phyloP scores from a whole-genome alignment of 2,113 vertebrate genomes.

The Reinhardtius hippoglossoides region DNA sequence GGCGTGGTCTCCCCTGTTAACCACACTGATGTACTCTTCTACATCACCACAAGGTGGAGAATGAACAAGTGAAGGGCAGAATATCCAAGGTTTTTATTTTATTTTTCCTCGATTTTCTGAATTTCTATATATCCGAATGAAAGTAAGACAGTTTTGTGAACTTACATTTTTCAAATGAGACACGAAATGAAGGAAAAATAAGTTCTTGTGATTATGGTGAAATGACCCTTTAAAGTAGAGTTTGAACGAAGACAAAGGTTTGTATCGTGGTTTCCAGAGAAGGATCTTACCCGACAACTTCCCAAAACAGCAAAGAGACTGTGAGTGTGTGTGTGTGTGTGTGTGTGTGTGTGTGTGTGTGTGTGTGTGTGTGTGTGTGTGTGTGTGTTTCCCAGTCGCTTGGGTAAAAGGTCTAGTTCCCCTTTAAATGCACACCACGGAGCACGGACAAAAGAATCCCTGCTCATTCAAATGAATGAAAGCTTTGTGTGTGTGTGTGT shows the following conservation, averaged over 20 bases:
- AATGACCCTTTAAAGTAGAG: background rate
- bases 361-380: constrained; percentile 17
- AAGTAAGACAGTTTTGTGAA: background rate
- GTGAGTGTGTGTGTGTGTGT: background rate
- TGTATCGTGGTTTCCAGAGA: too few relatives aligned
- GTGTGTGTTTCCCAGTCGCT: constrained; percentile 15
- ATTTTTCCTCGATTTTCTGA: too few relatives aligned
- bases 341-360: constrained; percentile 1
- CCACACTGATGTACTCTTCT: too few relatives aligned
- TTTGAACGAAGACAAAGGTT: too few relatives aligned
- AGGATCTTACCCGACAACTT: too few relatives aligned
- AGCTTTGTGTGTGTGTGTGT: constrained; percentile 64
- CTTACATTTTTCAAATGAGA: background rate
- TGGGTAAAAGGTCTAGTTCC: constrained; percentile 65
- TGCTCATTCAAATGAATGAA: constrained; percentile 75
- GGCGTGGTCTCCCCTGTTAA: background rate
- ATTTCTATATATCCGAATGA: too few relatives aligned
- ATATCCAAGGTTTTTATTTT: too few relatives aligned
- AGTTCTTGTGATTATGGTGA: background rate
- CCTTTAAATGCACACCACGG: constrained; percentile 69
- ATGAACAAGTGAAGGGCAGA: too few relatives aligned
- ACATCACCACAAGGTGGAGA: too few relatives aligned
- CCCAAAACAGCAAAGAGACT: too few relatives aligned
- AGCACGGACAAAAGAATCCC: constrained; percentile 74
- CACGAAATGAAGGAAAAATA: background rate